Conservation (phyloP, 2,888 invertebrate species). For the Pandemis heparana region DNA sequence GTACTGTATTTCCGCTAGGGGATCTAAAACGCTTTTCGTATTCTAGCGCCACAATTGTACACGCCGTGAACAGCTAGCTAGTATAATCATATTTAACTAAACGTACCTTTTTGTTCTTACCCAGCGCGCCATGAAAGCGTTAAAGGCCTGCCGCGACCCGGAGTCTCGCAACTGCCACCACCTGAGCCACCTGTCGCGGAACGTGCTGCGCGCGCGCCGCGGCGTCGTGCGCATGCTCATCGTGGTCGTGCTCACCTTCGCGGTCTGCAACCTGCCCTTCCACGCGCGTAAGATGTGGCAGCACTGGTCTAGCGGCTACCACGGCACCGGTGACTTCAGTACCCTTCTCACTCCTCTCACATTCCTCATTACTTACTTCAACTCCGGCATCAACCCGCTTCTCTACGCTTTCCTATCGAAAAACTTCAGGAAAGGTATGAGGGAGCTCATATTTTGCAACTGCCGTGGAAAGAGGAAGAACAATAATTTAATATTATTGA, state of each 20-base stretch:
- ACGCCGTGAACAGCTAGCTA: neutral
- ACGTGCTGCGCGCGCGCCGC: conserved; percentile 91
- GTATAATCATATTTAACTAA: neutral
- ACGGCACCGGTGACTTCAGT: conserved; percentile 90
- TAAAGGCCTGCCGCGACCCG: conserved; percentile 70
- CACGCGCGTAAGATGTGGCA: conserved; percentile 96
- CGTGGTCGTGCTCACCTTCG: conserved; percentile 95
- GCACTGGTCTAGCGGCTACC: conserved; percentile 90
- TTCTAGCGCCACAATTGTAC: too few relatives aligned
- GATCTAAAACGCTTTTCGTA: neutral
- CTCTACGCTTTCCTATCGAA: conserved; percentile 94
- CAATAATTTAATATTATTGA: conserved; percentile 75
- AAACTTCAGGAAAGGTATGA: conserved; percentile 94
- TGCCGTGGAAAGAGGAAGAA: conserved; percentile 73
- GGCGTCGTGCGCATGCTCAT: conserved; percentile 96
- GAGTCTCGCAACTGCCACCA: conserved; percentile 85
- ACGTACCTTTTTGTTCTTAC: neutral
- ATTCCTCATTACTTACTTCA: conserved; percentile 94
- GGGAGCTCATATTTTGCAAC: conserved; percentile 90
- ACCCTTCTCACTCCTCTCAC: conserved; percentile 93
- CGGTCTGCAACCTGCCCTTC: conserved; percentile 95
- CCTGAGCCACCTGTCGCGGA: conserved; percentile 90
- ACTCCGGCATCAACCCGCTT: conserved; percentile 96
- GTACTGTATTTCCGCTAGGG: neutral
- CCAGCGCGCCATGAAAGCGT: conserved; percentile 61